Conservation (phyloP, 2,113 vertebrate species). For the Myodes glareolus region DNA sequence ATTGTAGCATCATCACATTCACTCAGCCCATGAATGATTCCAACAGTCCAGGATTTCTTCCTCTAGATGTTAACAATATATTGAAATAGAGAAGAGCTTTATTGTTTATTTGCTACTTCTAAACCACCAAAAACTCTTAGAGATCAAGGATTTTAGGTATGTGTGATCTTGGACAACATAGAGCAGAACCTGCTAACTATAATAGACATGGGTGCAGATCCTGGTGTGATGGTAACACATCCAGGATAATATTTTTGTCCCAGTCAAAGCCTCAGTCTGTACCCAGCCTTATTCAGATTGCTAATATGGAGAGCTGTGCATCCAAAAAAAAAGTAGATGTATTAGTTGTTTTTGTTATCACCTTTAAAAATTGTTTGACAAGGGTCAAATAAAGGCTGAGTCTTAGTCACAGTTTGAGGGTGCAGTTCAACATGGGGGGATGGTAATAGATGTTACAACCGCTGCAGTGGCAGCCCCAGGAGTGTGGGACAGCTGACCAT, state of each 20-base stretch:
- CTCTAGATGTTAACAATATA: neutral
- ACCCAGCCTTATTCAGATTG: neutral
- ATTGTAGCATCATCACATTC: neutral
- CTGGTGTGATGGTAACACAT: neutral
- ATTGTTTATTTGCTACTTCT: neutral
- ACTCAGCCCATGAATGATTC: neutral
- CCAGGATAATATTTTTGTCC: neutral
- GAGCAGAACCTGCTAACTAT: neutral
- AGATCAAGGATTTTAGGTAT: neutral
- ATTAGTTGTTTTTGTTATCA: neutral
- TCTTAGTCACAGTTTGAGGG: too few relatives aligned
- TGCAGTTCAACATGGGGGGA: neutral
- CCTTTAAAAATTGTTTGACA: neutral
- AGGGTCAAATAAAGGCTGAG: neutral
- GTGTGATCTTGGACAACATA: neutral
- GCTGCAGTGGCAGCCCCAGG: too few relatives aligned
- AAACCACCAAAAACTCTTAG: neutral
- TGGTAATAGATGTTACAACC: too few relatives aligned
- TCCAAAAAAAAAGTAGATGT: neutral
- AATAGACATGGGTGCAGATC: neutral
- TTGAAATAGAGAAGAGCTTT: neutral
- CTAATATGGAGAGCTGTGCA: neutral
- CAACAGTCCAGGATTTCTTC: neutral
- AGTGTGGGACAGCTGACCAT: too few relatives aligned
- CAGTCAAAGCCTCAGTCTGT: neutral